A percentile compares a stretch with the other conserved stretches of the same genome.
phyloP scores from a whole-genome alignment of 2,113 vertebrate genomes.

The Dinomys branickii region DNA sequence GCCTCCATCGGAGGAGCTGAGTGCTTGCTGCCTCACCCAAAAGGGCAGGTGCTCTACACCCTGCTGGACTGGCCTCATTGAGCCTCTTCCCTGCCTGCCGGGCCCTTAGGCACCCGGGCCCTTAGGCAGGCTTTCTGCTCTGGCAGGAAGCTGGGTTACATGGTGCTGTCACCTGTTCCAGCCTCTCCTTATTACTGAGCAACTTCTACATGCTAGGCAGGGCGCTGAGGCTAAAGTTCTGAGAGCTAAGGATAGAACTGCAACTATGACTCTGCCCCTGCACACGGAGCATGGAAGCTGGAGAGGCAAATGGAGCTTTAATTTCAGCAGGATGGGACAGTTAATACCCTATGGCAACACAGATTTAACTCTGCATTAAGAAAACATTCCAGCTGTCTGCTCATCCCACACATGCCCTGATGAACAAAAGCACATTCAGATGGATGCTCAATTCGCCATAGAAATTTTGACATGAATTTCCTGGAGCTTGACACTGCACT shows the following conservation, averaged over 20 bases:
- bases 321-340: background rate
- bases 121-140: background rate
- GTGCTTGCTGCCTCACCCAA: background rate
- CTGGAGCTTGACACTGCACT: slow-evolving; percentile 27
- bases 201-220: background rate
- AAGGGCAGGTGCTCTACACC: background rate
- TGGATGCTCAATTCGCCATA: slow-evolving; percentile 54
- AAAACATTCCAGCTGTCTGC: slow-evolving; percentile 72
- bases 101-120: too few species aligned
- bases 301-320: background rate
- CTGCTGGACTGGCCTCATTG: background rate
- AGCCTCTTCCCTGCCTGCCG: background rate
- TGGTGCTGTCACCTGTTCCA: background rate
- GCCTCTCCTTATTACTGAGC: background rate
- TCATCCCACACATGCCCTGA: slow-evolving; percentile 56
- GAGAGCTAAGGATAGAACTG: background rate
- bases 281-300: background rate
- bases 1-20: background rate
- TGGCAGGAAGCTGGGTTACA: background rate
- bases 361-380: slow-evolving; percentile 68
- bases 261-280: background rate
- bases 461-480: slow-evolving; percentile 56
- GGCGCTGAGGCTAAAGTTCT: background rate
- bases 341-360: slow-evolving; percentile 28
- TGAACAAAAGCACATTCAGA: slow-evolving; percentile 72